phyloP scores from a whole-genome alignment of 2,888 invertebrate genomes.

The Drosophila quasianomalipes region DNA sequence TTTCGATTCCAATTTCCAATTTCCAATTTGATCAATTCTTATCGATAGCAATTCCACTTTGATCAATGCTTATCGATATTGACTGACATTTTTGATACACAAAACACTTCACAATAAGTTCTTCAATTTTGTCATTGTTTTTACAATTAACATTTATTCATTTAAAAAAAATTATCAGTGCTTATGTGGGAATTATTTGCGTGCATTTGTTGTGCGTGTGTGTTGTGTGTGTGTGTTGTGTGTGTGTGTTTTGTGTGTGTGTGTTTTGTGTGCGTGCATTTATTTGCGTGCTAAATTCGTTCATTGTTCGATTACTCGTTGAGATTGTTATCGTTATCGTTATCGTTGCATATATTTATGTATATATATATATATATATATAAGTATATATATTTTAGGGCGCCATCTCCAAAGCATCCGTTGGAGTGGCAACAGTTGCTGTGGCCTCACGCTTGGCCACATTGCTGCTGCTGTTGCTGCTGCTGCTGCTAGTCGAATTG shows the following conservation, averaged over 20 bases:
- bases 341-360: slow-evolving; percentile 21
- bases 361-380: neutral
- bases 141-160: slow-evolving; percentile 36
- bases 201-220: slow-evolving; percentile 12
- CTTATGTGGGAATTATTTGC: slow-evolving; percentile 10
- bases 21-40: neutral
- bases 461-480: slow-evolving; percentile 26
- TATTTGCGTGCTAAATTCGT: slow-evolving; percentile 64
- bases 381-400: slow-evolving; percentile 11
- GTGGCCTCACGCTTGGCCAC: slow-evolving; percentile 22
- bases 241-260: slow-evolving; percentile 24
- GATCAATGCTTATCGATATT: neutral
- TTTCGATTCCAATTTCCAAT: neutral
- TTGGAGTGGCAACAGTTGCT: slow-evolving; percentile 16
- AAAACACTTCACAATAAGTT: slow-evolving; percentile 2
- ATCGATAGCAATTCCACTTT: too few relatives aligned
- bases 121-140: neutral
- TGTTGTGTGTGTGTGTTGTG: slow-evolving; percentile 16
- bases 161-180: slow-evolving; percentile 39
- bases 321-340: neutral
- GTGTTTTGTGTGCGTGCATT: slow-evolving; percentile 36
- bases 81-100: too few relatives aligned
- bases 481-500: slow-evolving; percentile 22
- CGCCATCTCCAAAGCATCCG: slow-evolving; percentile 17
- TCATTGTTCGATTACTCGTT: slow-evolving; percentile 24